Evolutionary conservation across 2,888 invertebrate species (phyloP).

Genomic region (Sinhomidia bicolor): DNA sequence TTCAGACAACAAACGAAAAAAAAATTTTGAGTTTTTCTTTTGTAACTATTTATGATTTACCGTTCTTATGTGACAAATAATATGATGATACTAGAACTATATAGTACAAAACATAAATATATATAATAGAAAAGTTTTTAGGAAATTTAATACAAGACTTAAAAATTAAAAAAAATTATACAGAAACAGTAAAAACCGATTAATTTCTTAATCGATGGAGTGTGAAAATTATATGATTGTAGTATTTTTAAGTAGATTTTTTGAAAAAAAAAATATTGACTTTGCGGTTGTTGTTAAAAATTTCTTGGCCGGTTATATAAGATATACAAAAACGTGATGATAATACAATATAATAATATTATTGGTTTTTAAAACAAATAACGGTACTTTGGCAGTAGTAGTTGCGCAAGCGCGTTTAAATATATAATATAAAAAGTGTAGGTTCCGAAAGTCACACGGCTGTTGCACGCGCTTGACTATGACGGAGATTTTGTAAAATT

Average conservation of each 20-base stretch:
- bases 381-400: not conserved
- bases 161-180: not conserved
- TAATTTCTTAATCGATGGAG: slow-evolving; percentile 22
- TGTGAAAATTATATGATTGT: not conserved
- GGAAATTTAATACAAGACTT: slow-evolving; percentile 21
- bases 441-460: not conserved
- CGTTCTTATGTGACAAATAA: slow-evolving; percentile 21
- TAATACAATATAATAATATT: no score
- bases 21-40: slow-evolving; percentile 24
- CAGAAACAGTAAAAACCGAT: not conserved
- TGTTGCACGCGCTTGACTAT: slow-evolving; percentile 23
- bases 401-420: not conserved
- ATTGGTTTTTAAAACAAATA: no score
- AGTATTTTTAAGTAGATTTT: not conserved
- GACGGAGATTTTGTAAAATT: slow-evolving; percentile 18
- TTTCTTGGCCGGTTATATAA: no score
- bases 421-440: not conserved
- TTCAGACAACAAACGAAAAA: not conserved
- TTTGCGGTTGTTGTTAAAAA: not conserved
- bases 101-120: not conserved
- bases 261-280: not conserved
- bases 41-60: slow-evolving; percentile 15
- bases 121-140: not conserved
- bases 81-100: not conserved
- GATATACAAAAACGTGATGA: no score